Conservation (phyloP, 1,140 invertebrate species). For the Dendroctonus valens region DNA sequence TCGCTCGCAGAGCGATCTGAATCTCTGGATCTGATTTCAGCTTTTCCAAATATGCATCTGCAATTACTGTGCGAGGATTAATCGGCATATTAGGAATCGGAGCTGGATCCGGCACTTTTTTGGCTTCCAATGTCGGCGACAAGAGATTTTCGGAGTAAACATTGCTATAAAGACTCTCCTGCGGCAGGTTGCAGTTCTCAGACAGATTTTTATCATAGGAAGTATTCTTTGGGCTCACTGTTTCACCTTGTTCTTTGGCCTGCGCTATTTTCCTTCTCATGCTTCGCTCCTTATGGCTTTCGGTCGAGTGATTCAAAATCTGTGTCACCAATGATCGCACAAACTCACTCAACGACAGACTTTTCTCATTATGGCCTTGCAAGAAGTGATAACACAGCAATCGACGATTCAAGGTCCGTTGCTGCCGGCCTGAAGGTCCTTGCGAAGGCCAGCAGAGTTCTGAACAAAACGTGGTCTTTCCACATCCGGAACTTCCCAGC, state of each 20-base stretch:
- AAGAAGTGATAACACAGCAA: slow-evolving; percentile 82
- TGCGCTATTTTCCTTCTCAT: slow-evolving; percentile 43
- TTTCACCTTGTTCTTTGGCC: slow-evolving; percentile 33
- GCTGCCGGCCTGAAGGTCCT: slow-evolving; percentile 64
- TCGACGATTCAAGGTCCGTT: slow-evolving; percentile 70
- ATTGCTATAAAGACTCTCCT: slow-evolving; percentile 46
- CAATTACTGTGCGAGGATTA: slow-evolving; percentile 64
- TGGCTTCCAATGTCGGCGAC: slow-evolving; percentile 39
- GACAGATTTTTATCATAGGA: slow-evolving; percentile 36
- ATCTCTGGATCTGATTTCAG: slow-evolving; percentile 73
- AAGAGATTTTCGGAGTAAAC: slow-evolving; percentile 42
- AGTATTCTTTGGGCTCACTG: slow-evolving; percentile 34
- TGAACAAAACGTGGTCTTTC: slow-evolving; percentile 80
- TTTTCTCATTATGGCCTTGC: slow-evolving; percentile 62
- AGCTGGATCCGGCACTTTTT: slow-evolving; percentile 37
- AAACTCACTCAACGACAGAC: slow-evolving; percentile 78
- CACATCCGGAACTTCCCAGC: slow-evolving; percentile 85
- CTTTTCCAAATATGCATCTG: slow-evolving; percentile 80
- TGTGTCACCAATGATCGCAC: slow-evolving; percentile 82
- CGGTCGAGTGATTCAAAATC: slow-evolving; percentile 64
- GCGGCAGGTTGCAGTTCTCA: slow-evolving; percentile 34
- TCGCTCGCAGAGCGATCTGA: slow-evolving; percentile 66
- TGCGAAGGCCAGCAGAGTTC: slow-evolving; percentile 75
- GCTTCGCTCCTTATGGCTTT: slow-evolving; percentile 47
- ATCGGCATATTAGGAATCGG: slow-evolving; percentile 61